Evolutionary conservation across 2,888 invertebrate genomes (phyloP).

Genomic region (Dermolepida albohirtum): DNA sequence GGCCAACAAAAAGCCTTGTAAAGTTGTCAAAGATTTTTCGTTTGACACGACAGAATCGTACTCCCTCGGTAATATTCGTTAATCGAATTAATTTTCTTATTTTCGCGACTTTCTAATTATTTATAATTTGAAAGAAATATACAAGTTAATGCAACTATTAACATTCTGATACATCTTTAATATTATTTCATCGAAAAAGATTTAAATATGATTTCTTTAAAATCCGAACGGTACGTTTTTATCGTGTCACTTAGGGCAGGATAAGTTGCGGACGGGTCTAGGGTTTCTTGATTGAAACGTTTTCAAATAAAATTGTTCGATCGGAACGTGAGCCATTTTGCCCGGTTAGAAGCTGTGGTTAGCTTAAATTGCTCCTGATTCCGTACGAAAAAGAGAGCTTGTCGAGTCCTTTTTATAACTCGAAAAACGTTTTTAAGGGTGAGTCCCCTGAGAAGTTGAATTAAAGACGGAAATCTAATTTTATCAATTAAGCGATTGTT

Average conservation of each 20-base stretch:
- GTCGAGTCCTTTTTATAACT: conserved; percentile 13
- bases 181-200: too few species aligned
- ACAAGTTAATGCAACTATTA: too few species aligned
- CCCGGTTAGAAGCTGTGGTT: conserved; percentile 59
- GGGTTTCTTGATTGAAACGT: conserved; percentile 65
- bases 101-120: neutral
- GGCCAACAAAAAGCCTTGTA: conserved; percentile 65
- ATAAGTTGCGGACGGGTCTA: conserved; percentile 64
- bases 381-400: conserved; percentile 39
- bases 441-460: conserved; percentile 15
- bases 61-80: conserved; percentile 16
- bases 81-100: too few species aligned
- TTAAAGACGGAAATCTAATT: conserved; percentile 35
- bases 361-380: conserved; percentile 52
- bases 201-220: neutral
- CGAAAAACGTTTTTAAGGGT: conserved; percentile 24
- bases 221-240: conserved; percentile 16
- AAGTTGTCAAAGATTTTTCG: conserved; percentile 62
- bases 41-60: conserved; percentile 38
- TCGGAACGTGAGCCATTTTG: conserved; percentile 63
- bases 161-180: too few species aligned
- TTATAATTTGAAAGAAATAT: neutral
- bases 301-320: conserved; percentile 66
- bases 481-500: conserved; percentile 30
- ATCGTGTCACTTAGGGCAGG: conserved; percentile 41